Percentiles rank a stretch among this genome's conserved stretches.
phyloP scores from a whole-genome alignment of 2,888 invertebrate genomes.

The Ceramica pisi region DNA sequence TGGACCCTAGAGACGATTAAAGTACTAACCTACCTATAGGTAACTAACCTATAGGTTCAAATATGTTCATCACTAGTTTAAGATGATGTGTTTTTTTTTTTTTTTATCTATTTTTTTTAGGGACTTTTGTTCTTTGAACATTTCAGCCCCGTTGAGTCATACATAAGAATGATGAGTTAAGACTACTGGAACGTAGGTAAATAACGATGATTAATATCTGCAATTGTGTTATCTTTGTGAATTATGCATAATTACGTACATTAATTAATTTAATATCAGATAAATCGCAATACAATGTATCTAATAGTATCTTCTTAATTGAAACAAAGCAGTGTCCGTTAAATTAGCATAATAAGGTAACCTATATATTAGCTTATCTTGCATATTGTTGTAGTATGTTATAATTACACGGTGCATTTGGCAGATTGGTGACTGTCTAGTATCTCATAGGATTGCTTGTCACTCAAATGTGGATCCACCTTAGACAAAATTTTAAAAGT shows the following conservation, averaged over 20 bases:
- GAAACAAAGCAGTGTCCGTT: constrained; percentile 40
- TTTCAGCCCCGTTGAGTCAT: no score
- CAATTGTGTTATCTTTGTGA: constrained; percentile 18
- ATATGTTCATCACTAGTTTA: constrained; percentile 9
- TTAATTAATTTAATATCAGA: constrained; percentile 50
- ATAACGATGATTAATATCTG: constrained; percentile 26
- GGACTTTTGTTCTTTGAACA: no score
- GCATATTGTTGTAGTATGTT: constrained; percentile 1
- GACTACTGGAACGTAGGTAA: neutral
- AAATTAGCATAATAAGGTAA: constrained; percentile 52
- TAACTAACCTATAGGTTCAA: no score
- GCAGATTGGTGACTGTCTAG: neutral
- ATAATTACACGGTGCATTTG: neutral
- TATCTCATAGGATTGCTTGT: neutral
- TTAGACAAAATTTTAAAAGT: neutral
- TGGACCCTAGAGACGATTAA: no score
- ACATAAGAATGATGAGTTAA: constrained; percentile 16
- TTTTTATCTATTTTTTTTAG: no score
- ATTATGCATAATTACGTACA: constrained; percentile 32
- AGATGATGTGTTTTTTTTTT: no score
- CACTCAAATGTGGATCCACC: neutral
- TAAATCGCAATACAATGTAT: constrained; percentile 45
- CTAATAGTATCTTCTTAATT: constrained; percentile 40
- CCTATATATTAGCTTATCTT: constrained; percentile 31
- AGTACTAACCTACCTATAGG: no score